A percentile compares a stretch with the other conserved stretches of the same genome.
These are phyloP conservation scores for Narcine bancroftii DNA, from an alignment of 2,113 vertebrate genomes.

Conservation along the genomic window DNA sequence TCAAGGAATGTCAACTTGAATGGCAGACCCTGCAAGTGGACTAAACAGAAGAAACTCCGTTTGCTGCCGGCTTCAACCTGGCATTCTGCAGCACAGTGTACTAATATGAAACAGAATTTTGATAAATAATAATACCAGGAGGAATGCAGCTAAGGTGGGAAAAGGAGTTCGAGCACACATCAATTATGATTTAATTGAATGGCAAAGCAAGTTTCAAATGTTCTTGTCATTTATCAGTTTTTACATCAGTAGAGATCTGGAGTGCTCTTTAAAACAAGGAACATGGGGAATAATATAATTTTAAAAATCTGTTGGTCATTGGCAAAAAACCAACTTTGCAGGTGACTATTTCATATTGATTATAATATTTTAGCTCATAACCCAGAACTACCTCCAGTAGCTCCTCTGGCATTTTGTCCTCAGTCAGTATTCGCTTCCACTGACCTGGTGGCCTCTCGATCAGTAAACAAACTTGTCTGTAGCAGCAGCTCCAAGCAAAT, in stretches of 20 bases:
- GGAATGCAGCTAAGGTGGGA: background rate
- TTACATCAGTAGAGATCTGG: background rate
- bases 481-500: background rate
- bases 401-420: background rate
- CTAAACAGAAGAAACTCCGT: background rate
- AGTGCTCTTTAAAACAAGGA: background rate
- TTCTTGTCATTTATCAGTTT: too few relatives aligned
- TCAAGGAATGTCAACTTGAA: background rate
- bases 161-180: background rate
- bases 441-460: background rate
- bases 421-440: constrained; percentile 7
- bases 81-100: background rate
- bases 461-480: background rate
- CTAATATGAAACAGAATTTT: background rate
- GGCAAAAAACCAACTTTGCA: background rate
- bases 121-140: background rate
- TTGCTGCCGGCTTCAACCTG: background rate
- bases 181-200: background rate
- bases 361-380: background rate
- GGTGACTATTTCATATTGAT: background rate
- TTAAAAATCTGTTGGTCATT: background rate
- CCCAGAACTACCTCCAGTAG: background rate
- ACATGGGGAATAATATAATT: background rate
- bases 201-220: background rate
- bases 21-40: background rate